A percentile compares a stretch with the other conserved stretches of the same genome.
These are phyloP conservation scores for Torymus tubicola DNA, from an alignment of 2,888 invertebrate species.

Conservation along the genomic window DNA sequence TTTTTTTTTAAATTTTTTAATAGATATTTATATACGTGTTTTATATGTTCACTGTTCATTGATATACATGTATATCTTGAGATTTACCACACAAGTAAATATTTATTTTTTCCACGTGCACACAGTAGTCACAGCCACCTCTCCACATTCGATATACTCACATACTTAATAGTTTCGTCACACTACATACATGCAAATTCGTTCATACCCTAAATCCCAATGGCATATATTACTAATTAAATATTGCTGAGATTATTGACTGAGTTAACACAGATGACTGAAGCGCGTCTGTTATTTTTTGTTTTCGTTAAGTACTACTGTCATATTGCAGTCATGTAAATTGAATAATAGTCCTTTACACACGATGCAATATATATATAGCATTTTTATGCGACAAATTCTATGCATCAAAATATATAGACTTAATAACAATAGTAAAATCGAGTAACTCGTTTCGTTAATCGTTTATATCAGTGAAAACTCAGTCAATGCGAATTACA, in stretches of 20 bases:
- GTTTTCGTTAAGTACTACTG: slow-evolving; percentile 29
- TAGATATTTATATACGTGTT: slow-evolving; percentile 51
- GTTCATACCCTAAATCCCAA: slow-evolving; percentile 57
- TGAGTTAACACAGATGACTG: slow-evolving; percentile 56
- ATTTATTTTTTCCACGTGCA: slow-evolving; percentile 63
- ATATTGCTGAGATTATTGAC: slow-evolving; percentile 65
- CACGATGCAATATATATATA: slow-evolving; percentile 32
- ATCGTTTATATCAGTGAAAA: slow-evolving; percentile 49
- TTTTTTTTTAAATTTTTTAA: background rate
- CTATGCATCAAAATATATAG: slow-evolving; percentile 42
- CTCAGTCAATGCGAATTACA: slow-evolving; percentile 66
- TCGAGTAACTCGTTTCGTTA: slow-evolving; percentile 34
- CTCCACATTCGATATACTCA: slow-evolving; percentile 64
- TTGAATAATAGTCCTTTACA: slow-evolving; percentile 32
- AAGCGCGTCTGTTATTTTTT: slow-evolving; percentile 25
- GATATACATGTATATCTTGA: slow-evolving; percentile 53
- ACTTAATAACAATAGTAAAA: slow-evolving; percentile 48
- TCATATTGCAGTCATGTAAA: slow-evolving; percentile 33
- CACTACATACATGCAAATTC: slow-evolving; percentile 39
- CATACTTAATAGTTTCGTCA: slow-evolving; percentile 40
- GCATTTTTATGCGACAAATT: slow-evolving; percentile 22
- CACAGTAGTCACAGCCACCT: slow-evolving; percentile 73
- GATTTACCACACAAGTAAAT: slow-evolving; percentile 49
- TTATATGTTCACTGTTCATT: slow-evolving; percentile 50
- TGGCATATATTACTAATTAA: slow-evolving; percentile 62